Base-by-base conservation (phyloP, 2,113 vertebrate genomes). In the Pluvianellus socialis region DNA sequence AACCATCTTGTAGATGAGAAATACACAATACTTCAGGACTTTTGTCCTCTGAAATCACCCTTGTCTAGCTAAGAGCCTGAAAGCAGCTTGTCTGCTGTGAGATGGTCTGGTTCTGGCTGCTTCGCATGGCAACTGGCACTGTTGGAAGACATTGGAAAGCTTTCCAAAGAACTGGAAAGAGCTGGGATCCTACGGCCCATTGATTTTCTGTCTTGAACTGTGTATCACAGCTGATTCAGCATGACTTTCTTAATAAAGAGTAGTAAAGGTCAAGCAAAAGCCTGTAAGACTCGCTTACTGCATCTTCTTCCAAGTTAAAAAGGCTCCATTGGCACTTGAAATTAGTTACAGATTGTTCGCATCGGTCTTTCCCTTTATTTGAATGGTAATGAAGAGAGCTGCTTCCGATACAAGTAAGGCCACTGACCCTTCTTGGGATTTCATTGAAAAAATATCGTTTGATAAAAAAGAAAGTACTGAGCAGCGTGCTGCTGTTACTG, bases 71-170 rank as follows among this genome's bases (percentile, higher is more conserved):
- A 27, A 42, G 27, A 20, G 59, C 63, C 30, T 17, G 45, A 14
- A 28, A 85, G 76, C 63, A 93, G 68, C 35, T n/a, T 9, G 10
- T 30, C 33, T 28, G 8, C 50, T 28, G 12, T 1, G 2, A 35
- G 56, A 68, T 2, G 14, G 5, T 32, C 70, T 26, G 44, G 21
- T 9, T 28, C 62, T 22, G 23, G 14, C 75, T 22, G 33, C 53
- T 85, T 7, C 32, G 18, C 32, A 6, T 2, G 0, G 66, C 2
- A 2, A 22, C 18, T 0, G 0, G 32, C 38, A 32, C 26, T 0
- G 0, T 1, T 30, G n/a, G 59, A 70, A 68, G 22, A 58, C 19
- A 10, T 4, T 8, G 79, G 38, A 20, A 92, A 76, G 17, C 19
- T 77, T 86, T 63, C 40, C 70, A 47, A 45, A 47, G 70, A 18